Evolutionary conservation across 2,113 vertebrate species (phyloP).

Genomic region (Manacus vitellinus): DNA sequence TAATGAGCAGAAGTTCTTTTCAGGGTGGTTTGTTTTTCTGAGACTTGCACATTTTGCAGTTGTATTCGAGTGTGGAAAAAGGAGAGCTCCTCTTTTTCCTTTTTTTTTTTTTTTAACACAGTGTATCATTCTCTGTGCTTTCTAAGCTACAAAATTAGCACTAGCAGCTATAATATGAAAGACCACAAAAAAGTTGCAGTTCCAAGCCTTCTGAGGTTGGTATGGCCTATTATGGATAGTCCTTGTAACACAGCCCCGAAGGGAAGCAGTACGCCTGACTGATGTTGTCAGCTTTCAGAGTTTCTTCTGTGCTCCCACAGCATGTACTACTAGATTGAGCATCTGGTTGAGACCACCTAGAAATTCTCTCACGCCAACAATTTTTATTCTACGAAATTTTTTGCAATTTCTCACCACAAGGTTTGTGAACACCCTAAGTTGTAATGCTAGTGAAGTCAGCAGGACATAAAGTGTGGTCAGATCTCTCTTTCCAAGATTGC

Average conservation of each 20-base stretch:
- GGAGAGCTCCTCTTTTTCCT: neutral
- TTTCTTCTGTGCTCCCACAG: neutral
- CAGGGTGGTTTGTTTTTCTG: neutral
- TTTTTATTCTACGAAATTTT: neutral
- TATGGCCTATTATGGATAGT: neutral
- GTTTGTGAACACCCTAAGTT: neutral
- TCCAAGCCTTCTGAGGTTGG: neutral
- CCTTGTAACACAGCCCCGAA: neutral
- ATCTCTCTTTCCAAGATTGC: neutral
- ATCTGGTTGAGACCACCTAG: neutral
- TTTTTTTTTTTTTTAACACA: neutral
- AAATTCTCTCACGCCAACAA: neutral
- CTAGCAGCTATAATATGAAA: neutral
- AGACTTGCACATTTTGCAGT: neutral
- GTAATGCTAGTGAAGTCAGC: neutral
- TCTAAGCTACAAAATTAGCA: conserved; percentile 15
- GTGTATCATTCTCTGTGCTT: neutral
- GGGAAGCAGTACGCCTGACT: neutral
- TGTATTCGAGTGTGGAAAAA: neutral
- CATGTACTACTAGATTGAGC: neutral
- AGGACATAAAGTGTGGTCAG: neutral
- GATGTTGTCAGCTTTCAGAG: neutral
- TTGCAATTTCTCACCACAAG: neutral
- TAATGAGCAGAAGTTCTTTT: neutral
- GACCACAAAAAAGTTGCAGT: neutral